These are phyloP conservation scores for Oncorhynchus tshawytscha DNA, from an alignment of 2,113 vertebrate genomes.

Conservation along the genomic window DNA sequence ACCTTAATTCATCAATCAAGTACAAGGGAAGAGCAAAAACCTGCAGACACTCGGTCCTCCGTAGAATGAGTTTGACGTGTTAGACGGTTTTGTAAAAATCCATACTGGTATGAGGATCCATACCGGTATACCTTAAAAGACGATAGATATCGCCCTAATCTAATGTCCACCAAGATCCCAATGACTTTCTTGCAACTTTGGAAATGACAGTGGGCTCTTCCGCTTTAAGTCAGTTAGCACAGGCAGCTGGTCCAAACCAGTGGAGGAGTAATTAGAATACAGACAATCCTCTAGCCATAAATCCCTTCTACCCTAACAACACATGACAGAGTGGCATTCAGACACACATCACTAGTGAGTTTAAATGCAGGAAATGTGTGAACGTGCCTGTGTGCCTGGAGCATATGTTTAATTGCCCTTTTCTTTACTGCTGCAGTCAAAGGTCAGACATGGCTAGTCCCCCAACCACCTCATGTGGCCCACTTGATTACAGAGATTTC, in stretches of 20 bases:
- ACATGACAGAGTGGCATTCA: slow-evolving; percentile 7
- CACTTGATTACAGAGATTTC: slow-evolving; percentile 49
- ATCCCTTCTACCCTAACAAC: background rate
- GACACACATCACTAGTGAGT: slow-evolving; percentile 38
- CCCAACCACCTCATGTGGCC: slow-evolving; percentile 48
- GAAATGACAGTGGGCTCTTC: slow-evolving; percentile 16
- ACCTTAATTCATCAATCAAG: no score
- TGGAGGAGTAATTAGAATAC: slow-evolving; percentile 41
- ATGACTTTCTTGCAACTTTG: slow-evolving; percentile 6
- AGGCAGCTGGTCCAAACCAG: slow-evolving; percentile 42
- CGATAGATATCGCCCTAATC: no score
- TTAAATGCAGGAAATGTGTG: slow-evolving; percentile 6
- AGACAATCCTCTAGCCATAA: background rate
- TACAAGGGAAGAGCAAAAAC: no score
- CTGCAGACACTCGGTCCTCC: no score
- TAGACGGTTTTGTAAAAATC: no score
- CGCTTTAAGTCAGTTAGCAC: slow-evolving; percentile 11
- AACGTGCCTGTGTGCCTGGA: slow-evolving; percentile 22
- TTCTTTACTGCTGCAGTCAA: slow-evolving; percentile 2
- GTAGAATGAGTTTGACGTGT: no score
- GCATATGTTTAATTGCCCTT: slow-evolving; percentile 54
- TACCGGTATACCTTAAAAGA: no score
- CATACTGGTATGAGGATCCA: no score
- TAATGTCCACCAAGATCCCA: background rate
- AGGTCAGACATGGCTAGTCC: slow-evolving; percentile 32